Conservation (phyloP, 2,797 vertebrate species). For the Malacoctenus gilli region DNA sequence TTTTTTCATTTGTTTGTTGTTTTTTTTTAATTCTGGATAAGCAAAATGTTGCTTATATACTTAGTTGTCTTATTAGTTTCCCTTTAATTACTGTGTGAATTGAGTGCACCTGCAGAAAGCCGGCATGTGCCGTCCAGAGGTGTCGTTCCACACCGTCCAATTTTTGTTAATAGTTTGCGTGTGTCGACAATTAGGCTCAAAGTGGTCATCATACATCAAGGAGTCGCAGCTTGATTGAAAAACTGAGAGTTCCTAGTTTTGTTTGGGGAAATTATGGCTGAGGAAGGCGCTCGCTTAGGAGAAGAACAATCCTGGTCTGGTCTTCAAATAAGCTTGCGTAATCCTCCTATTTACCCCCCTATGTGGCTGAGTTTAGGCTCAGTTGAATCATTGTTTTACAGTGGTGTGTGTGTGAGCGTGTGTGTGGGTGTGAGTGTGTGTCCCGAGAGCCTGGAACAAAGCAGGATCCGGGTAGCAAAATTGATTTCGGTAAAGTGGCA, state of each 20-base stretch:
- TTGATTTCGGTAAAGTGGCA: slow-evolving; percentile 12
- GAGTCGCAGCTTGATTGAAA: neutral
- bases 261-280: slow-evolving; percentile 14
- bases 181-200: neutral
- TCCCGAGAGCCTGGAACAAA: slow-evolving; percentile 7
- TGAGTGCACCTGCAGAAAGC: no score
- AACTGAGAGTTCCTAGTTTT: neutral
- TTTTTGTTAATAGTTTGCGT: slow-evolving; percentile 6
- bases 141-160: neutral
- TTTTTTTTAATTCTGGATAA: neutral
- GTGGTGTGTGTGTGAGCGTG: neutral
- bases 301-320: slow-evolving; percentile 13
- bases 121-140: neutral
- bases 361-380: no score
- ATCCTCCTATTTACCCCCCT: slow-evolving; percentile 19
- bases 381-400: no score
- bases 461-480: neutral
- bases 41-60: neutral
- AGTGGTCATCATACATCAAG: neutral
- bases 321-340: slow-evolving; percentile 20
- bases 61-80: neutral
- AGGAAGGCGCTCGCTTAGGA: slow-evolving; percentile 7
- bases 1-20: neutral
- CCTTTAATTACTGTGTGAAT: neutral
- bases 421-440: neutral